A percentile compares a stretch with the other conserved stretches of the same genome.
phyloP scores from a whole-genome alignment of 2,113 vertebrate genomes.

The Zosterops lateralis region DNA sequence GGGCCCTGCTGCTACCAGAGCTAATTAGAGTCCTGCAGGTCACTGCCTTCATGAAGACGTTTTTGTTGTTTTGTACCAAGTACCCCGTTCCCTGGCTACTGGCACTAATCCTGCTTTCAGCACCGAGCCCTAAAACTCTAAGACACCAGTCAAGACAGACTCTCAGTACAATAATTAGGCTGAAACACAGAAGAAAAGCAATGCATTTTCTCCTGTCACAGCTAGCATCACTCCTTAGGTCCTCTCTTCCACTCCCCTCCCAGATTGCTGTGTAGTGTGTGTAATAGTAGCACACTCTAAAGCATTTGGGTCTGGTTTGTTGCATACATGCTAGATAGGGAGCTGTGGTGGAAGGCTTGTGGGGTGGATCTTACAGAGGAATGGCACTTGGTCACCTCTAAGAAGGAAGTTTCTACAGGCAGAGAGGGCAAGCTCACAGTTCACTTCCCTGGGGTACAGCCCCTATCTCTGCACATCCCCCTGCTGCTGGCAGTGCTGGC shows the following conservation, averaged over 20 bases:
- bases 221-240: neutral
- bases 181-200: neutral
- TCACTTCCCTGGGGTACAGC: neutral
- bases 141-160: neutral
- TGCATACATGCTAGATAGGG: neutral
- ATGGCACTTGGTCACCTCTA: neutral
- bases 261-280: neutral
- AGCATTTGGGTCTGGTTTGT: neutral
- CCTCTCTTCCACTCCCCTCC: neutral
- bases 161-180: conserved; percentile 1
- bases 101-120: conserved; percentile 12
- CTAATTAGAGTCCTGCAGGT: conserved; percentile 59
- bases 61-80: conserved; percentile 30
- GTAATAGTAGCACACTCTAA: neutral
- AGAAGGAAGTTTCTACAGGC: neutral
- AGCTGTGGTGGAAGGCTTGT: neutral
- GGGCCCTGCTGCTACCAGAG: conserved; percentile 43
- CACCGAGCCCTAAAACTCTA: neutral
- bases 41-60: conserved; percentile 34
- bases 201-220: neutral
- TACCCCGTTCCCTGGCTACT: neutral
- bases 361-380: neutral
- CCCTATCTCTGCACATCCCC: neutral
- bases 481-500: neutral
- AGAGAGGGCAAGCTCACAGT: neutral